These are phyloP conservation scores for Orthosia cruda DNA, from an alignment of 2,888 invertebrate species.

Conservation along the genomic window DNA sequence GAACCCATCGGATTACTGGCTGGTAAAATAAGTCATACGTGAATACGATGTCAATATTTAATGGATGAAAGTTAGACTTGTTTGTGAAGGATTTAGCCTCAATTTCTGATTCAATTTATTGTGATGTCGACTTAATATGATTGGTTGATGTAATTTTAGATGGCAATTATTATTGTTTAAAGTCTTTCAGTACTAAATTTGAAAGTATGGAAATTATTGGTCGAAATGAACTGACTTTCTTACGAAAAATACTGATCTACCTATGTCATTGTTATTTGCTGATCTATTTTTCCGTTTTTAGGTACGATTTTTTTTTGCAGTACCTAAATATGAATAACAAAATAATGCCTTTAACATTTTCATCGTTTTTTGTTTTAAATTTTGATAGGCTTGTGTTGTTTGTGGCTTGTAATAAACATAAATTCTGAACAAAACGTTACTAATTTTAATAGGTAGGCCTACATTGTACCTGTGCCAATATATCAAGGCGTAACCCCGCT, in stretches of 20 bases:
- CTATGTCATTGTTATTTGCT: too few species aligned
- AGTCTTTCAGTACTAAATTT: background rate
- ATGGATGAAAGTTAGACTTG: conserved; percentile 21
- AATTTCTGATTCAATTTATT: conserved; percentile 25
- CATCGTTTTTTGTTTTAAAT: too few species aligned
- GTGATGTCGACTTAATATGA: background rate
- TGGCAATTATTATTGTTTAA: background rate
- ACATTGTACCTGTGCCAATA: conserved; percentile 12
- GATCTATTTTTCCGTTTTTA: too few species aligned
- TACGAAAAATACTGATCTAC: too few species aligned
- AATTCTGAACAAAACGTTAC: background rate
- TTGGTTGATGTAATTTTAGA: background rate
- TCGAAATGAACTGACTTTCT: too few species aligned
- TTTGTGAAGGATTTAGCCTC: conserved; percentile 11
- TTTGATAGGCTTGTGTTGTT: too few species aligned
- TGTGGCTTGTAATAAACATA: too few species aligned
- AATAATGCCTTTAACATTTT: too few species aligned
- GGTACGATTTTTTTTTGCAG: too few species aligned
- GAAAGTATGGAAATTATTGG: too few species aligned
- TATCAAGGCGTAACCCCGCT: conserved; percentile 7
- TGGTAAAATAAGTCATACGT: conserved; percentile 43
- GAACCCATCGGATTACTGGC: conserved; percentile 22
- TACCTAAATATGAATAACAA: too few species aligned
- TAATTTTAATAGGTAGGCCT: background rate
- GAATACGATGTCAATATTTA: conserved; percentile 42